A percentile compares a stretch with the other conserved stretches of the same genome.
Evolutionary conservation across 53 echinoderm and acorn worm genomes (phyloP).

Genomic region (Hippasteria phrygiana): DNA sequence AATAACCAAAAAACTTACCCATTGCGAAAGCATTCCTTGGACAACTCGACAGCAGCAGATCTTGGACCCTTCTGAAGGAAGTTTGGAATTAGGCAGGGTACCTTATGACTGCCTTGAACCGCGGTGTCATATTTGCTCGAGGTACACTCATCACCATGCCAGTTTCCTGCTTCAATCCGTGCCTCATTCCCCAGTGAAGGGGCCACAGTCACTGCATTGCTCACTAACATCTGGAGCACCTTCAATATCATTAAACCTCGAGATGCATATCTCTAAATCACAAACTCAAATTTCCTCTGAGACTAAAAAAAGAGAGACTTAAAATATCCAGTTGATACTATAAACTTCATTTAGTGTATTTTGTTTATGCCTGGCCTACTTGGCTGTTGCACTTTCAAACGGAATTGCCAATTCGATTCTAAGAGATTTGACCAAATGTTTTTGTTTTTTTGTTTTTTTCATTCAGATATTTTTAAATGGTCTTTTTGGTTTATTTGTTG

Average conservation of each 20-base stretch:
- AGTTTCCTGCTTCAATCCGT: conserved; percentile 3
- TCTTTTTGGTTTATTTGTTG: too few species aligned
- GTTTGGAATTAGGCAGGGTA: conserved; percentile 34
- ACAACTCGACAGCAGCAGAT: background rate
- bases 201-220: background rate
- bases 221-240: background rate
- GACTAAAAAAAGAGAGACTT: background rate
- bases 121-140: background rate
- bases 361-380: too few species aligned
- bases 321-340: too few species aligned
- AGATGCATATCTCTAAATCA: background rate
- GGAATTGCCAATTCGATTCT: too few species aligned
- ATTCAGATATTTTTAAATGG: too few species aligned
- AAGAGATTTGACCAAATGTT: too few species aligned
- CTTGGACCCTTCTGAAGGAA: conserved; percentile 20
- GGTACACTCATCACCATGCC: conserved; percentile 26
- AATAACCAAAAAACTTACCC: conserved; percentile 12
- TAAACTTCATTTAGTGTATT: too few species aligned
- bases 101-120: background rate
- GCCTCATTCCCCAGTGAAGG: background rate
- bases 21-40: background rate
- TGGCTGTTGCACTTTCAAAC: too few species aligned
- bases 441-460: too few species aligned
- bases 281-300: background rate
- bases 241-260: background rate